Base-by-base conservation (phyloP, 1,140 invertebrate genomes). In the Hormaphis cornu region DNA sequence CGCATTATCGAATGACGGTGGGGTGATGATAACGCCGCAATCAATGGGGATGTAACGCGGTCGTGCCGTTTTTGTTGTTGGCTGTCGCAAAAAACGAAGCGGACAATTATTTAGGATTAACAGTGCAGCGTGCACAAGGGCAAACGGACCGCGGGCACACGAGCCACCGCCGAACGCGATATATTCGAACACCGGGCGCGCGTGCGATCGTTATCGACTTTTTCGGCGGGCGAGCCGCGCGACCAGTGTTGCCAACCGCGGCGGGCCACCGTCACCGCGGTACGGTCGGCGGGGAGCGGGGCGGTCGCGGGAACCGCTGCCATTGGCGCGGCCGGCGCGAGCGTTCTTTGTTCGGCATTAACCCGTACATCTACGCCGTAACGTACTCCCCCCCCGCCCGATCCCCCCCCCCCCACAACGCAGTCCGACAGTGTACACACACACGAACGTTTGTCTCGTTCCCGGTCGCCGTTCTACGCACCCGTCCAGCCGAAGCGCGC, bases 291-390 rank as follows among this genome's bases (percentile, higher is more conserved):
- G 18, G 26, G 28, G 18, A 33, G 28, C 24, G 61, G 9, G 61
- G 61, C 6, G 61, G 61, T 66, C 61, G 61, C 61, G 61, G 61
- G 61, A 66, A 66, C 26, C 14, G 44, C 61, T 66, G n/a, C 28
- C 26, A 66, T 66, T 66, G 61, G 61, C 50, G 26, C 44, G 28
- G 2, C 2, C 4, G 0, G 44, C 22, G 44, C 24, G 28, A 28
- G 44, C 1, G 14, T 35, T 66, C 44, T 66, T 66, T 66, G 61
- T 66, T 28, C 44, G 44, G 30, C 18, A 12, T 7, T 40, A 58
- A 50, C 48, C 48, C 61, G 61, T 66, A 66, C 50, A 50, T 66
- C 48, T 28, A 28, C 28, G 14, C n/a, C 24, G 28, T 12, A 22
- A 7, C 28, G 22, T 12, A 42, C n/a, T 28, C n/a, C 40, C 12